These are phyloP conservation scores for Merluccius polli DNA, from an alignment of 2,797 vertebrate species.

Conservation along the genomic window DNA sequence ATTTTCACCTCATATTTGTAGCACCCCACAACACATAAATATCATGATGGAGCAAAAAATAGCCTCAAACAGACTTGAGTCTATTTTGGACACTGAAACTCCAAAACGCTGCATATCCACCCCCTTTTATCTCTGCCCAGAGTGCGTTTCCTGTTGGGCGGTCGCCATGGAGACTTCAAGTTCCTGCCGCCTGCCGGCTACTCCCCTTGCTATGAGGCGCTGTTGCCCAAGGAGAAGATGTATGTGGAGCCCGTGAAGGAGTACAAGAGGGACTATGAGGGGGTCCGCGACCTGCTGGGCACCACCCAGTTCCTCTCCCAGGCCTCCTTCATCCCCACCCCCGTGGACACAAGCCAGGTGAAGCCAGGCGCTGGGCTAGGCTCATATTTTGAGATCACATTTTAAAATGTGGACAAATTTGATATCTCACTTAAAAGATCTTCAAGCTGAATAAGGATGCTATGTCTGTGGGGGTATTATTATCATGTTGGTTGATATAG, in stretches of 20 bases:
- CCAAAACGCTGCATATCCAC: background rate
- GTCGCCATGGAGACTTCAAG: constrained; percentile 97
- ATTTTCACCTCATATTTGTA: background rate
- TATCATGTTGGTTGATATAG: background rate
- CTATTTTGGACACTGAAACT: too few species aligned
- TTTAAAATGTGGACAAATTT: too few species aligned
- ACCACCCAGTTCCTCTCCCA: constrained; percentile 92
- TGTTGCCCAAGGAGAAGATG: constrained; percentile 98
- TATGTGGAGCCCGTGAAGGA: constrained; percentile 95
- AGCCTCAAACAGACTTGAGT: background rate
- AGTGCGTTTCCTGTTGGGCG: constrained; percentile 92
- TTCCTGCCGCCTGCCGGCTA: constrained; percentile 95
- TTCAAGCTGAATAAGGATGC: too few species aligned
- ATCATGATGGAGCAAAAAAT: background rate
- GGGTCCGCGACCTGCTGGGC: constrained; percentile 89
- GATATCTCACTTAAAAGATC: too few species aligned
- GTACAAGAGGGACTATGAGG: constrained; percentile 91
- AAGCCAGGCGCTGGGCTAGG: background rate
- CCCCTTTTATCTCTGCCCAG: constrained; percentile 57
- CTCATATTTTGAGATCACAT: too few species aligned
- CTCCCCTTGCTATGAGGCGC: constrained; percentile 93
- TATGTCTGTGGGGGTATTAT: too few species aligned
- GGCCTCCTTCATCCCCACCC: constrained; percentile 93
- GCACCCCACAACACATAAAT: too few species aligned
- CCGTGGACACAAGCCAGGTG: constrained; percentile 95